These are phyloP conservation scores for Gisinianus flammeolus DNA, from an alignment of 2,888 invertebrate species.

Conservation along the genomic window DNA sequence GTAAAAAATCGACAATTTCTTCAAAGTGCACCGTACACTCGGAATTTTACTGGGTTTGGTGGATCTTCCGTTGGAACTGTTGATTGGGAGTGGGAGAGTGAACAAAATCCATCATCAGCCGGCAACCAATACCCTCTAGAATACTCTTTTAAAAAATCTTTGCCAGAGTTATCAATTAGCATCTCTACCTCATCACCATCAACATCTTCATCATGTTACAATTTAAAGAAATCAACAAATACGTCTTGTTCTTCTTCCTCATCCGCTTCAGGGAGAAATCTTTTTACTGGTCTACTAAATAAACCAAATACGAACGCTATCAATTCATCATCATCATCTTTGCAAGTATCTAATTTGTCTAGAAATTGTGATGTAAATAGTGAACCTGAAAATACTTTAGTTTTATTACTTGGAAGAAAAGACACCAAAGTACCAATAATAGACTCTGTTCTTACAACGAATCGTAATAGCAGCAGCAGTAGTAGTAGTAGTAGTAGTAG, in stretches of 20 bases:
- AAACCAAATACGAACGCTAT: too few relatives aligned
- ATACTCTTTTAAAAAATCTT: too few relatives aligned
- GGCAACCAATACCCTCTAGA: neutral
- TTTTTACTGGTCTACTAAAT: too few relatives aligned
- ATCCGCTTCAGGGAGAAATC: neutral
- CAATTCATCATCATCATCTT: too few relatives aligned
- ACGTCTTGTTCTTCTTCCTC: neutral
- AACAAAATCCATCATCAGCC: conserved; percentile 10
- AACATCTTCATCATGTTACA: neutral
- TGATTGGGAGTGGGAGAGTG: conserved; percentile 59
- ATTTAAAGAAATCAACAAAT: neutral
- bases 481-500: neutral
- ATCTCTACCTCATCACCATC: neutral
- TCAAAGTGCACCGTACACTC: conserved; percentile 64
- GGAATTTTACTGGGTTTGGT: conserved; percentile 65
- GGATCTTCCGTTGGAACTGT: conserved; percentile 61
- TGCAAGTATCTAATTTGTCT: too few relatives aligned
- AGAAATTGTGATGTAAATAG: too few relatives aligned
- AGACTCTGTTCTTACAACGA: neutral
- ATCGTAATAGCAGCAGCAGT: neutral
- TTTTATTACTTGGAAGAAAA: too few relatives aligned
- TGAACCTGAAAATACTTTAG: too few relatives aligned
- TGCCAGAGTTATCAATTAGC: neutral
- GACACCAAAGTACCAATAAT: too few relatives aligned
- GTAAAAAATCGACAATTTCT: conserved; percentile 83